Evolutionary conservation across 2,113 vertebrate genomes (phyloP).

Genomic region (Ameiurus melas): DNA sequence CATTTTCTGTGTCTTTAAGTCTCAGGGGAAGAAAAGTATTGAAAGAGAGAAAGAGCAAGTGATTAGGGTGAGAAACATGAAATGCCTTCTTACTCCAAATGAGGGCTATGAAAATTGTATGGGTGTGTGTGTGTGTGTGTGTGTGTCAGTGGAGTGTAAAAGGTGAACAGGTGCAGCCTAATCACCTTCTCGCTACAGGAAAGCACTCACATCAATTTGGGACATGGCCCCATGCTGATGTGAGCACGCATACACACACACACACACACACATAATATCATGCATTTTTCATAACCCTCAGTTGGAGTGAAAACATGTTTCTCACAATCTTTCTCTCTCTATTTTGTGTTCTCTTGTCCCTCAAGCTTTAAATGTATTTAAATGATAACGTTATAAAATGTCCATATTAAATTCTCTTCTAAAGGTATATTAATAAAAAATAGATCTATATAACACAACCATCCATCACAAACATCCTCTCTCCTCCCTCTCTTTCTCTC

Average conservation of each 20-base stretch:
- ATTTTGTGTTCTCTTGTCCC: background rate
- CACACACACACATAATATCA: constrained; percentile 21
- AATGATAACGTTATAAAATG: background rate
- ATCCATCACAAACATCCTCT: background rate
- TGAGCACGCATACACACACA: background rate
- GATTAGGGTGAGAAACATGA: too few relatives aligned
- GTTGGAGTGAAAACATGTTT: constrained; percentile 45
- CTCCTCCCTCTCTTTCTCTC: background rate
- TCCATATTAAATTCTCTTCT: background rate
- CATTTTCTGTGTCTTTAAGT: background rate
- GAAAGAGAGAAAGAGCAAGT: too few relatives aligned
- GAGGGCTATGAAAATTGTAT: too few relatives aligned
- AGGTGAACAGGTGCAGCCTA: constrained; percentile 67
- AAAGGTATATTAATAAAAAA: background rate
- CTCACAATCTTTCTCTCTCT: background rate
- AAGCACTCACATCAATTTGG: constrained; percentile 63
- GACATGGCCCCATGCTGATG: constrained; percentile 28
- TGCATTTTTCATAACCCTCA: constrained; percentile 72
- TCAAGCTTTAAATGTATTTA: background rate
- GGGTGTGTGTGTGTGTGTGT: constrained; percentile 14
- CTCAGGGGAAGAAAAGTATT: too few relatives aligned
- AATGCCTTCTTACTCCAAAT: too few relatives aligned
- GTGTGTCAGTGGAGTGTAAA: constrained; percentile 22
- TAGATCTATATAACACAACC: too few relatives aligned
- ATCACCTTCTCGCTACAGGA: constrained; percentile 48